These are phyloP conservation scores for Samia ricini DNA, from an alignment of 1,140 invertebrate genomes.

Conservation along the genomic window DNA sequence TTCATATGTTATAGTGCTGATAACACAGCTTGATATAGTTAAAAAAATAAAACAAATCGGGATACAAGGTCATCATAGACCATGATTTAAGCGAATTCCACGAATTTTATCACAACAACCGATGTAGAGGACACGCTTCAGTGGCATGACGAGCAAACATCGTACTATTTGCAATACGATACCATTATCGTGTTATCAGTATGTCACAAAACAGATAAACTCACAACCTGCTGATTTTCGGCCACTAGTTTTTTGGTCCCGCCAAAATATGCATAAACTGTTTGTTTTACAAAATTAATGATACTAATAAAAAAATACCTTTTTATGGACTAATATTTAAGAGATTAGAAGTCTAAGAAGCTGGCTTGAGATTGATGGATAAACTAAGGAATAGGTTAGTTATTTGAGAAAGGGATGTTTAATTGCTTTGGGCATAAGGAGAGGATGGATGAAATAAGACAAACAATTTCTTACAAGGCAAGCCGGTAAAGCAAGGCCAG, in stretches of 20 bases:
- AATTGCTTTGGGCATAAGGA: no score
- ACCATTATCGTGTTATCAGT: not conserved
- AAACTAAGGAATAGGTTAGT: no score
- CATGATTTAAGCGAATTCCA: not conserved
- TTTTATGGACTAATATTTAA: no score
- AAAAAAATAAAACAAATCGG: not conserved
- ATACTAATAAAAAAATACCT: no score
- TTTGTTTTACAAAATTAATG: not conserved
- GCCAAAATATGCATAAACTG: not conserved
- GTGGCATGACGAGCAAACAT: slow-evolving; percentile 1
- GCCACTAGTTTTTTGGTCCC: not conserved
- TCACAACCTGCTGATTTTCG: slow-evolving; percentile 1
- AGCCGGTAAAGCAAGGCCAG: no score
- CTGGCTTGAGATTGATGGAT: no score
- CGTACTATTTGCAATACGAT: not conserved
- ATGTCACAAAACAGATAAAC: not conserved
- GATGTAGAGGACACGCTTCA: not conserved
- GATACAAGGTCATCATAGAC: not conserved
- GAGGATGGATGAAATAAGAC: no score
- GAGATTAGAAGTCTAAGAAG: no score
- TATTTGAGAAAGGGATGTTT: no score
- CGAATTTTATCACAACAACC: slow-evolving; percentile 6
- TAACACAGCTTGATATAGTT: no score
- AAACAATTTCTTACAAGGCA: no score
- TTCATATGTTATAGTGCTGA: no score